Evolutionary conservation across 2,888 invertebrate species (phyloP), one percentile per base, ranked within the genome.

Genomic region (Caenorhabditis sp.): DNA sequence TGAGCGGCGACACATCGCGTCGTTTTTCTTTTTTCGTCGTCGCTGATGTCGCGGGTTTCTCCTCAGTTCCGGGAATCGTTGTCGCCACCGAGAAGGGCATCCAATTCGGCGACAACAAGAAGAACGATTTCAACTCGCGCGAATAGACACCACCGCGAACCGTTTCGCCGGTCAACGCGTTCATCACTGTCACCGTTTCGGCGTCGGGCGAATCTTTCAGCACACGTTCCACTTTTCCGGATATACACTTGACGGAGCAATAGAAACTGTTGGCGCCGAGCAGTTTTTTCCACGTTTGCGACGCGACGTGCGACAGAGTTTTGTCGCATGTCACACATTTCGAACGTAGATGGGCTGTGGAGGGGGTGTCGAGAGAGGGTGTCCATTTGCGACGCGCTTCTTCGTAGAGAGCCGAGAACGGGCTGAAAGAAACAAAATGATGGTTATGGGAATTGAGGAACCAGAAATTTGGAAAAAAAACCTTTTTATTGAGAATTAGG

Each of bases 161-260:
- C 12, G 64, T 72, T 55, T 72, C 67, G 12, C 72, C 67, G 10
- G 72, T 68, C 54, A 61, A 27, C 6, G 57, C 37, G 49, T 72
- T 72, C 24, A 68, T 67, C 5, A 72, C 68, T 1, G 72, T 68
- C 2, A 65, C 58, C 17, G 62, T 68, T 58, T 72, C 72, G 14
- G 67, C 61, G 6, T 62, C 65, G 1, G 1, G 58, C 31, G 10
- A 1, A 50, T 21, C 24, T 12, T 49, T 43, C 10, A 59, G 19
- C 12, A 23, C 21, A 10, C 55, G 62, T 10, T 51, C 53, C 0
- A 69, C 68, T 55, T 65, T 69, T 53, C 57, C 63, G n/a, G 66
- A 50, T n/a, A 73, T 37, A 49, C 73, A 73, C 26, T 69, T 69
- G 8, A 73, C 62, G 1, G 73, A 73, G 53, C 73, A 73, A 43